Evolutionary conservation across 2,797 vertebrate species (phyloP), one percentile per base, ranked within the genome.

Genomic region (Cheirogaleus major): DNA sequence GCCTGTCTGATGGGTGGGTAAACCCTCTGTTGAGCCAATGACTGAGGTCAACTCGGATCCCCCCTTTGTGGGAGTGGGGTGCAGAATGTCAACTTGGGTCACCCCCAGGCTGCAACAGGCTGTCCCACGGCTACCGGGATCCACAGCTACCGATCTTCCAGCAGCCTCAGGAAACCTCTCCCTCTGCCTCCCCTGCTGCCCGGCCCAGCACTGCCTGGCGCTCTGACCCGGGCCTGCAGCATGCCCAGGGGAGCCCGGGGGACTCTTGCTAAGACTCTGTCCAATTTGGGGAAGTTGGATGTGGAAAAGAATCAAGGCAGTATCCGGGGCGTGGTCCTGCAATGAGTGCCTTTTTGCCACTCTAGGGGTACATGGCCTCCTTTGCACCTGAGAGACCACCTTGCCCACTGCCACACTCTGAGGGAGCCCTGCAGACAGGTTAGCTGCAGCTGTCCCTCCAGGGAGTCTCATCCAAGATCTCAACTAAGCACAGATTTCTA

Each of bases 1-100:
- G 45, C n/a, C n/a, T 23, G 9, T 4, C 14, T 10, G 23, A 23
- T 2, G 27, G 52, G 65, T 4, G 27, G 27, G 17, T 41, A 30
- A 41, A 25, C 57, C 45, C 38, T 63, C 57, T 50, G 17, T 17
- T n/a, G 63, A n/a, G 30, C 30, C 25, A 75, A 75, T 50, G 73
- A 48, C 73, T n/a, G 43, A 27, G 27, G 8, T 73, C 27, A 43
- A 32, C 9, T 73, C 43, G 32, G 5, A 73, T 0, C 27, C 9
- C 9, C 30, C 23, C 55, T 57, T 11, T 0, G 0, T 4, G 7
- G 35, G 5, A 0, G 22, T 1, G 0, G 35, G 48, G 15, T 0
- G 6, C n/a, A 41, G n/a, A 6, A 8, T 0, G 5, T 1, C 14
- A 6, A 7, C 41, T 43, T 10, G 25, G 35, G 18, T 7, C 14